Evolutionary conservation across 53 echinoderm and acorn worm genomes (phyloP).

Genomic region (Hippasteria phrygiana): DNA sequence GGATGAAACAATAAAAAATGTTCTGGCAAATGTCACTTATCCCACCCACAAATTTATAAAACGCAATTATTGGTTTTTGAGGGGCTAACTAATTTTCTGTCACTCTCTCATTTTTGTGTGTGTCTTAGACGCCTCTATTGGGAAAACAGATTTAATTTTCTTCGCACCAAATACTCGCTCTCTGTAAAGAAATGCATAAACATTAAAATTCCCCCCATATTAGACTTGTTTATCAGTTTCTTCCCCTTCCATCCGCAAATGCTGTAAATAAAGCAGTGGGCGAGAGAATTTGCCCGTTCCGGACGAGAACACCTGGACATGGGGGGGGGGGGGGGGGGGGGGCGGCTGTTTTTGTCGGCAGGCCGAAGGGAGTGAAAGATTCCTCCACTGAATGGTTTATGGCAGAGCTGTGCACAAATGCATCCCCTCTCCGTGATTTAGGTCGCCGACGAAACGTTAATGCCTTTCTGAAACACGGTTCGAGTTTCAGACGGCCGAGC

Average conservation of each 20-base stretch:
- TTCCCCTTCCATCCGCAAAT: not conserved
- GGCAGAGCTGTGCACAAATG: not conserved
- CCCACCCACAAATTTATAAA: no score
- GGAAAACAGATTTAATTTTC: not conserved
- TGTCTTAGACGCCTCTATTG: no score
- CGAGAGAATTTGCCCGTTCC: not conserved
- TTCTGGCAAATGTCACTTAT: no score
- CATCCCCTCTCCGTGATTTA: constrained; percentile 8
- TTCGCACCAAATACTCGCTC: not conserved
- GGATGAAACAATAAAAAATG: no score
- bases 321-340: no score
- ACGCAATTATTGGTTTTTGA: no score
- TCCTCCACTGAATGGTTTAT: constrained; percentile 14
- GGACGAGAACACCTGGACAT: constrained; percentile 1
- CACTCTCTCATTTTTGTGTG: no score
- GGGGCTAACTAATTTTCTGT: no score
- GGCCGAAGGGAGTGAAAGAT: constrained; percentile 35
- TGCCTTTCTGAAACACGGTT: not conserved
- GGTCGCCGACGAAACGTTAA: constrained; percentile 22
- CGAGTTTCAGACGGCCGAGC: not conserved
- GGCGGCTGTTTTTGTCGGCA: no score
- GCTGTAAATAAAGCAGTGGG: not conserved
- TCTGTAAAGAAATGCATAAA: not conserved
- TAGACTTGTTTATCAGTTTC: not conserved
- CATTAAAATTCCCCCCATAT: not conserved